These are phyloP conservation scores for Sinella curviseta DNA, from an alignment of 1,140 invertebrate genomes.

Conservation along the genomic window DNA sequence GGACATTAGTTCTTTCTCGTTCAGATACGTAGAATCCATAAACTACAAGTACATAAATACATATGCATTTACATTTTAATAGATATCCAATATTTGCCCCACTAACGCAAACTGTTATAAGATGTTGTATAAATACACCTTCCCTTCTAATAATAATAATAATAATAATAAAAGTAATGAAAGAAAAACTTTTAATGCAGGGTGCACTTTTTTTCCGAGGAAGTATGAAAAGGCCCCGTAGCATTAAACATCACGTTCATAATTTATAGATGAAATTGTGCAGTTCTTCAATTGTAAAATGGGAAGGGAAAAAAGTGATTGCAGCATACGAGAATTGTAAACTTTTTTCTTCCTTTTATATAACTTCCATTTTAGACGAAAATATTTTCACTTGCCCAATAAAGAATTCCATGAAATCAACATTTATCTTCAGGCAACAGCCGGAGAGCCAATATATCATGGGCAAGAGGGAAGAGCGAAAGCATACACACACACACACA, in stretches of 20 bases:
- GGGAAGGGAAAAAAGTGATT: conserved; percentile 5
- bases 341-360: background rate
- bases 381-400: conserved; percentile 23
- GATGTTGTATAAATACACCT: too few relatives aligned
- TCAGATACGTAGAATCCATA: too few relatives aligned
- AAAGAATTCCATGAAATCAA: conserved; percentile 26
- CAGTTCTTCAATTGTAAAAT: background rate
- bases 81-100: too few relatives aligned
- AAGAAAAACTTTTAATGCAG: background rate
- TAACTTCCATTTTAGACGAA: conserved; percentile 20
- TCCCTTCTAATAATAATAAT: too few relatives aligned
- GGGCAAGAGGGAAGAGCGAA: background rate
- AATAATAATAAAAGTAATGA: too few relatives aligned
- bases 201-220: too few relatives aligned
- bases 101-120: too few relatives aligned
- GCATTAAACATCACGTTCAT: background rate
- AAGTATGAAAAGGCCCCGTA: background rate
- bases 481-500: background rate
- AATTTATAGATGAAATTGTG: conserved; percentile 6
- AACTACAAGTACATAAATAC: too few relatives aligned
- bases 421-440: conserved; percentile 20
- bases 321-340: conserved; percentile 6
- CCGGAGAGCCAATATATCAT: conserved; percentile 21
- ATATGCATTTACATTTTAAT: too few relatives aligned
- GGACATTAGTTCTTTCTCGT: too few relatives aligned